Percentiles rank a stretch among this genome's conserved stretches.
phyloP scores from a whole-genome alignment of 2,888 invertebrate genomes.

The Troglohyphantes excavatus region DNA sequence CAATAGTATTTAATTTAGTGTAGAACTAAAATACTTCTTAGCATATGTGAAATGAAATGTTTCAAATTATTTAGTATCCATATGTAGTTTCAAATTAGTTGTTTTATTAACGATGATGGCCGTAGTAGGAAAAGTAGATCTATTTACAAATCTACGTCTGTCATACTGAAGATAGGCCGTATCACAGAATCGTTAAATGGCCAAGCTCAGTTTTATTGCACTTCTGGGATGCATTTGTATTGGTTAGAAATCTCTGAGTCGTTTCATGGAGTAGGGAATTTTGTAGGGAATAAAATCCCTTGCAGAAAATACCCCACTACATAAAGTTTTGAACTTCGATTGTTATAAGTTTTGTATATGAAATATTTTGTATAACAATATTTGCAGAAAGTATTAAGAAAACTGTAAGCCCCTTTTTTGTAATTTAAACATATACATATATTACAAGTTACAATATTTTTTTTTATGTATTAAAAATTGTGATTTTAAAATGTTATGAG shows the following conservation, averaged over 20 bases:
- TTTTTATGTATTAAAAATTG: too few species aligned
- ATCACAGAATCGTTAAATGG: constrained; percentile 4
- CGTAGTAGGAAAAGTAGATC: background rate
- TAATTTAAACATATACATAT: too few species aligned
- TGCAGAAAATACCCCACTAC: background rate
- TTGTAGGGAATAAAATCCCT: background rate
- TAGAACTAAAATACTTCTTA: background rate
- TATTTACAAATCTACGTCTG: constrained; percentile 13
- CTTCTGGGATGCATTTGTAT: constrained; percentile 46
- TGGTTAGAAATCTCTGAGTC: constrained; percentile 28
- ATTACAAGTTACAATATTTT: too few species aligned
- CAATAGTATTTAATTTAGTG: constrained; percentile 5
- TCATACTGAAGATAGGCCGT: constrained; percentile 5
- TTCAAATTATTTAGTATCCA: background rate
- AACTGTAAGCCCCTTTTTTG: too few species aligned
- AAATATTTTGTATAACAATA: too few species aligned
- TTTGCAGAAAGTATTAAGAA: too few species aligned
- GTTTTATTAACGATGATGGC: background rate
- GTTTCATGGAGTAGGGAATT: background rate
- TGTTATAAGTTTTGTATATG: background rate
- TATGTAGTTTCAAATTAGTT: background rate
- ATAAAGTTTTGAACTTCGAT: background rate
- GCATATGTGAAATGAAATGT: background rate
- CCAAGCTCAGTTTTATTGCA: constrained; percentile 28
- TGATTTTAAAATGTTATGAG: too few species aligned